A percentile compares a stretch with the other conserved stretches of the same genome.
Evolutionary conservation across 2,113 vertebrate genomes (phyloP).

Genomic region (Aegypius monachus): DNA sequence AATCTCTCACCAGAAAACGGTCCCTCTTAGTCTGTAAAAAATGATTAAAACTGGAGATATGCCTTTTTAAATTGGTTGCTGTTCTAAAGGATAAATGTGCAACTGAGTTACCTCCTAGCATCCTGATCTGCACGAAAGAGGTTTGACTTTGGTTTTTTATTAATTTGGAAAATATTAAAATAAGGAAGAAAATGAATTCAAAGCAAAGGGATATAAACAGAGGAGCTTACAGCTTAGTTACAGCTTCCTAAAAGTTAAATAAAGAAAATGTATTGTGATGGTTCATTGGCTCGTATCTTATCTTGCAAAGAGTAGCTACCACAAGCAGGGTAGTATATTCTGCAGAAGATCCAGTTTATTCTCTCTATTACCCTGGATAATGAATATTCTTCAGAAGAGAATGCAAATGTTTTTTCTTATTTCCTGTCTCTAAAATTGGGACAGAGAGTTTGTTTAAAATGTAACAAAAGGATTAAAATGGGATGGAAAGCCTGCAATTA

Average conservation of each 20-base stretch:
- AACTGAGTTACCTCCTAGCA: not conserved
- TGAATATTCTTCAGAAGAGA: constrained; percentile 53
- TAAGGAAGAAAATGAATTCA: not conserved
- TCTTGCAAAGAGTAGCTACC: not conserved
- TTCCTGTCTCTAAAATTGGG: constrained; percentile 15
- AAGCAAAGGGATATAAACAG: not conserved
- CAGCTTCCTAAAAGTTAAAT: constrained; percentile 10
- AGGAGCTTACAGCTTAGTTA: not conserved
- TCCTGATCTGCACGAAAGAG: not conserved
- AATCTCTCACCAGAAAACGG: not conserved
- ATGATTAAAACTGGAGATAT: not conserved
- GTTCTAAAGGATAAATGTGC: not conserved
- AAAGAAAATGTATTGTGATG: not conserved
- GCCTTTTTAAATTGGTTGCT: not conserved
- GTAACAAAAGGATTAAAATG: constrained; percentile 61
- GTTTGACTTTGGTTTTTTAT: not conserved
- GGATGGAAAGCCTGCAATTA: constrained; percentile 66
- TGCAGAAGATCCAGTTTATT: constrained; percentile 12
- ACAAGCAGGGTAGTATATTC: not conserved
- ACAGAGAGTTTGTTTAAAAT: constrained; percentile 28
- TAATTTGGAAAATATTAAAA: not conserved
- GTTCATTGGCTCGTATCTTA: not conserved
- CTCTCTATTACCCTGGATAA: constrained; percentile 27
- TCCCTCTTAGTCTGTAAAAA: not conserved
- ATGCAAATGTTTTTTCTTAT: constrained; percentile 50